phyloP scores from a whole-genome alignment of 2,888 invertebrate species.

The Acanthococcus lagerstroemiae region DNA sequence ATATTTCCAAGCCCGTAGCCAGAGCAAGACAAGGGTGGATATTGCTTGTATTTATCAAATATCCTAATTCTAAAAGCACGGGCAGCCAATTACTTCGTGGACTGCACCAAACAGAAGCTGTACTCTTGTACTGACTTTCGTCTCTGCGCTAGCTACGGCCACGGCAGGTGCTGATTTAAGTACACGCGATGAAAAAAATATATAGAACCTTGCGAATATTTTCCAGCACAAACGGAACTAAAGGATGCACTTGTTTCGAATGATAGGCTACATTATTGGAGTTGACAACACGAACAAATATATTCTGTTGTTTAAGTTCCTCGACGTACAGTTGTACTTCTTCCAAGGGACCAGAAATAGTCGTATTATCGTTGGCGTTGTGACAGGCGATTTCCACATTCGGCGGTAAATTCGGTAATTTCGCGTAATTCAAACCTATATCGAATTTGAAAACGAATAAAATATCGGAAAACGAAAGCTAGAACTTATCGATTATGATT shows the following conservation, averaged over 20 bases:
- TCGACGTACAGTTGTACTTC: constrained; percentile 52
- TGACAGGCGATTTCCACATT: constrained; percentile 68
- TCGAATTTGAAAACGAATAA: neutral
- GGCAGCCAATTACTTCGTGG: no score
- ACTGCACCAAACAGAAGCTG: no score
- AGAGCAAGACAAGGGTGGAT: no score
- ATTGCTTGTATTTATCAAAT: no score
- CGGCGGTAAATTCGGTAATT: constrained; percentile 44
- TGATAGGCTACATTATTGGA: constrained; percentile 39
- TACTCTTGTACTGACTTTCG: no score
- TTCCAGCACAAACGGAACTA: constrained; percentile 38
- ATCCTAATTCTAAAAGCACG: no score
- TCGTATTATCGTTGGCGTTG: constrained; percentile 65
- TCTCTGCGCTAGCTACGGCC: no score
- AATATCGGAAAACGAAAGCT: neutral
- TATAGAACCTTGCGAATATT: constrained; percentile 14
- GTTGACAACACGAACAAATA: constrained; percentile 38
- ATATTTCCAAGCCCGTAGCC: no score
- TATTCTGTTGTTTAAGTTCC: constrained; percentile 42
- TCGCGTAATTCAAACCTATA: constrained; percentile 37
- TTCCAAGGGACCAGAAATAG: constrained; percentile 63
- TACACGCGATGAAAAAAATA: no score
- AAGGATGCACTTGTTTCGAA: constrained; percentile 41
- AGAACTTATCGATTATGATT: neutral
- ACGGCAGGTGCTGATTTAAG: no score